Evolutionary conservation across 1,140 invertebrate species (phyloP).

Genomic region (Drosophila pallidifrons): DNA sequence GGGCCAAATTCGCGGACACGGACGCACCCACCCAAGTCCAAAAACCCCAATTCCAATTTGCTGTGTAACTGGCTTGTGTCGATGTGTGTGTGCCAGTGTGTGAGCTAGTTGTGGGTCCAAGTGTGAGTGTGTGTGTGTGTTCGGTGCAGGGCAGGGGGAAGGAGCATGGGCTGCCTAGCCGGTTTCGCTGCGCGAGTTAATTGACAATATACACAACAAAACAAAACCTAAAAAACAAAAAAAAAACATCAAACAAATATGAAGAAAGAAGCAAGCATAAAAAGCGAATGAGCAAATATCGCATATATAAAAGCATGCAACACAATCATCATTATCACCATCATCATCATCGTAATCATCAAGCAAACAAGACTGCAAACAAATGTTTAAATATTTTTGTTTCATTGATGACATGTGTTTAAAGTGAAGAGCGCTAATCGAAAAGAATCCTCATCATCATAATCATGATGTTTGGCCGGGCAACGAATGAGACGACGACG

Average conservation of each 20-base stretch:
- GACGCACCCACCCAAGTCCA: slow-evolving; percentile 74
- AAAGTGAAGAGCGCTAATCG: slow-evolving; percentile 7
- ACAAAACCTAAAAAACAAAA: slow-evolving; percentile 40
- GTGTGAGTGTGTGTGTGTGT: too few relatives aligned
- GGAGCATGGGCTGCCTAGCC: slow-evolving; percentile 61
- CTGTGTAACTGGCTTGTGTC: slow-evolving; percentile 20
- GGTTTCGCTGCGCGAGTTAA: slow-evolving; percentile 66
- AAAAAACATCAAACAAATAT: slow-evolving; percentile 1
- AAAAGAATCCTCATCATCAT: slow-evolving; percentile 29
- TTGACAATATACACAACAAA: slow-evolving; percentile 67
- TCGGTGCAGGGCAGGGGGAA: slow-evolving; percentile 51
- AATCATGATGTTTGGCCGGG: slow-evolving; percentile 21
- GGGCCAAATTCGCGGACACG: slow-evolving; percentile 60
- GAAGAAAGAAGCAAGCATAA: slow-evolving; percentile 34
- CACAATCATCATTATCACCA: background rate
- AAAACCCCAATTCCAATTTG: slow-evolving; percentile 43
- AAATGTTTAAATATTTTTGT: slow-evolving; percentile 36
- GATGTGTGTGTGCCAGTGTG: slow-evolving; percentile 14
- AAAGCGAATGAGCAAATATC: slow-evolving; percentile 51
- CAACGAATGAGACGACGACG: slow-evolving; percentile 15
- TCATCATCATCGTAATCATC: background rate
- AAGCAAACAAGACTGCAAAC: slow-evolving; percentile 30
- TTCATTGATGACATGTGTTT: slow-evolving; percentile 1
- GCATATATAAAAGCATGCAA: slow-evolving; percentile 44
- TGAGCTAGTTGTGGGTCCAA: slow-evolving; percentile 1